Percentiles rank a stretch among this genome's conserved stretches.
Conservation (phyloP, 1,140 invertebrate species). For the Teleopsis dalmanni region DNA sequence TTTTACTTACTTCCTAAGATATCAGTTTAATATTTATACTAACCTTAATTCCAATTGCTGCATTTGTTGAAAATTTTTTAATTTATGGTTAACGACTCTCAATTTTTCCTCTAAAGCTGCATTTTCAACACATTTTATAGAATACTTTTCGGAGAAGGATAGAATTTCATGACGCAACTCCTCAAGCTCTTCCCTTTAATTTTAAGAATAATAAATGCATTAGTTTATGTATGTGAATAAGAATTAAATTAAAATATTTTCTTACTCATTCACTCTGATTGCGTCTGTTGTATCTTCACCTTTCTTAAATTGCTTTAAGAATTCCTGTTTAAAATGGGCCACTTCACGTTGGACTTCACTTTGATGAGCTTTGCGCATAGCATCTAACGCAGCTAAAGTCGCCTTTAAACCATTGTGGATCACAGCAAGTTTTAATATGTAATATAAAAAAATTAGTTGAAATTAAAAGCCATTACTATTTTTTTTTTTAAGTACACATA, state of each 20-base stretch:
- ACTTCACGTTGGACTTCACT: slow-evolving; percentile 83
- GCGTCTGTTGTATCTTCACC: slow-evolving; percentile 44
- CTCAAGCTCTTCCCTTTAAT: slow-evolving; percentile 67
- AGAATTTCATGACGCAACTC: slow-evolving; percentile 78
- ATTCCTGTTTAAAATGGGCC: slow-evolving; percentile 78
- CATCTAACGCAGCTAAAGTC: slow-evolving; percentile 74
- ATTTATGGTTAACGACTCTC: slow-evolving; percentile 63
- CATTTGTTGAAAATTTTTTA: slow-evolving; percentile 67
- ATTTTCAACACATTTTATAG: slow-evolving; percentile 84
- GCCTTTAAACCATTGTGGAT: slow-evolving; percentile 39
- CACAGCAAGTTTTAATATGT: no score
- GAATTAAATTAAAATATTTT: slow-evolving; percentile 1
- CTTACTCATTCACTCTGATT: slow-evolving; percentile 36
- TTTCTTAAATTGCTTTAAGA: slow-evolving; percentile 62
- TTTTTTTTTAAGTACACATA: no score
- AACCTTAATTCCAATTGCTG: slow-evolving; percentile 63
- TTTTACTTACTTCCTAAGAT: no score
- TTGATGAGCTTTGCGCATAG: slow-evolving; percentile 88
- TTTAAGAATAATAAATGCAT: slow-evolving; percentile 7
- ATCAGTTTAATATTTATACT: background rate
- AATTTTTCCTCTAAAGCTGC: slow-evolving; percentile 79
- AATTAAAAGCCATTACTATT: no score
- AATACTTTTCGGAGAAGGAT: slow-evolving; percentile 82
- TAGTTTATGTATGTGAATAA: background rate
- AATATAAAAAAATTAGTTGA: no score